Conservation (phyloP, 1,140 invertebrate species). For the Drosophila sucinea region DNA sequence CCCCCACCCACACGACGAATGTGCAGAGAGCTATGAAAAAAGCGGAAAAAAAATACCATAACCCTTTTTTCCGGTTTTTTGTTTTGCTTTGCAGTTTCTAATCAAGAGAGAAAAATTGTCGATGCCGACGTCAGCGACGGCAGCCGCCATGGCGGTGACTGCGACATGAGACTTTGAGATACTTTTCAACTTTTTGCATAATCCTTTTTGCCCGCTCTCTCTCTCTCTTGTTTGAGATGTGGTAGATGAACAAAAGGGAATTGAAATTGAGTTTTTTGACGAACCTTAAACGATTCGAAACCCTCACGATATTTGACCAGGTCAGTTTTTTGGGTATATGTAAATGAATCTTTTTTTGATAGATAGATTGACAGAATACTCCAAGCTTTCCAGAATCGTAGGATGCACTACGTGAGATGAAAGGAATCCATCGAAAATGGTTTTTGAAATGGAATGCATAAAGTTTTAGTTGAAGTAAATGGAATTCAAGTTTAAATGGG, state of each 20-base stretch:
- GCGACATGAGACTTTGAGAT: constrained; percentile 26
- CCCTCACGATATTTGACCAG: background rate
- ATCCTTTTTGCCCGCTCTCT: background rate
- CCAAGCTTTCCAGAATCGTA: too few species aligned
- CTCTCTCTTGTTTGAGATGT: background rate
- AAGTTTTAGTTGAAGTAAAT: too few species aligned
- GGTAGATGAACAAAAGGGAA: constrained; percentile 16
- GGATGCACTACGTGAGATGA: too few species aligned
- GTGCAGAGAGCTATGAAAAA: constrained; percentile 70
- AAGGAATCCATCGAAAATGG: too few species aligned
- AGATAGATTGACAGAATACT: too few species aligned
- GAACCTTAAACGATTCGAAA: too few species aligned
- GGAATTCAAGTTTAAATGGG: too few species aligned
- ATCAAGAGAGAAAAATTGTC: constrained; percentile 66
- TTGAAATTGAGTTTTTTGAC: constrained; percentile 11
- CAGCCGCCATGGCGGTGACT: constrained; percentile 3
- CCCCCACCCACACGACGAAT: constrained; percentile 48
- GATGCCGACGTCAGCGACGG: constrained; percentile 5
- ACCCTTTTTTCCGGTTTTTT: constrained; percentile 79
- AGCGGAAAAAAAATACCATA: constrained; percentile 25
- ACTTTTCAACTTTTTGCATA: constrained; percentile 55
- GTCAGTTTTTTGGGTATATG: background rate
- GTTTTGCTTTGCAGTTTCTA: constrained; percentile 80
- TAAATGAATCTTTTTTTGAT: too few species aligned
- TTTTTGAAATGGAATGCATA: too few species aligned